phyloP scores from a whole-genome alignment of 2,888 invertebrate genomes.

The Muschampia staudingeri region DNA sequence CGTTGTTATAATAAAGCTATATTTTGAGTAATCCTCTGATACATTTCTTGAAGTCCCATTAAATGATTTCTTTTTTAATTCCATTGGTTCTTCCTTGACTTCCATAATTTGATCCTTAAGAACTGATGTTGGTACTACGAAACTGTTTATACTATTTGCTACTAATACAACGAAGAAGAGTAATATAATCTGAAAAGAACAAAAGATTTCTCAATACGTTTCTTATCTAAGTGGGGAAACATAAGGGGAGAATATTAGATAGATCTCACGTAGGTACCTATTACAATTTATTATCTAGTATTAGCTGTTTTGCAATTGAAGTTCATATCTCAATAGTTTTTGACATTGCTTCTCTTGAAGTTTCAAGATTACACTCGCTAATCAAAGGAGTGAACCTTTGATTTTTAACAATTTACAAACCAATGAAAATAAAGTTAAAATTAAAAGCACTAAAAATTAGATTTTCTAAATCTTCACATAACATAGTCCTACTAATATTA shows the following conservation, averaged over 20 bases:
- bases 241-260: conserved; percentile 16
- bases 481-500: too few relatives aligned
- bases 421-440: background rate
- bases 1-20: conserved; percentile 86
- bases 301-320: conserved; percentile 28
- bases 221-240: conserved; percentile 42
- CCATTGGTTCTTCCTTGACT: conserved; percentile 9
- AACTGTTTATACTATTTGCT: conserved; percentile 63
- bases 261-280: conserved; percentile 29
- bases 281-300: conserved; percentile 33
- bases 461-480: too few relatives aligned
- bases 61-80: background rate
- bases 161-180: conserved; percentile 66
- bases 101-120: conserved; percentile 19
- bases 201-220: conserved; percentile 43
- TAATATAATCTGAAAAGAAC: conserved; percentile 73
- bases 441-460: too few relatives aligned
- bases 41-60: conserved; percentile 61
- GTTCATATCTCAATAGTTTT: conserved; percentile 4
- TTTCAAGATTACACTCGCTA: background rate
- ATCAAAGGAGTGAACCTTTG: background rate
- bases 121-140: conserved; percentile 62
- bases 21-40: conserved; percentile 86
- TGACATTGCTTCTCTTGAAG: conserved; percentile 3
- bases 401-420: background rate